Evolutionary conservation across 2,797 vertebrate genomes (phyloP).

Genomic region (Gymnothorax javanicus): DNA sequence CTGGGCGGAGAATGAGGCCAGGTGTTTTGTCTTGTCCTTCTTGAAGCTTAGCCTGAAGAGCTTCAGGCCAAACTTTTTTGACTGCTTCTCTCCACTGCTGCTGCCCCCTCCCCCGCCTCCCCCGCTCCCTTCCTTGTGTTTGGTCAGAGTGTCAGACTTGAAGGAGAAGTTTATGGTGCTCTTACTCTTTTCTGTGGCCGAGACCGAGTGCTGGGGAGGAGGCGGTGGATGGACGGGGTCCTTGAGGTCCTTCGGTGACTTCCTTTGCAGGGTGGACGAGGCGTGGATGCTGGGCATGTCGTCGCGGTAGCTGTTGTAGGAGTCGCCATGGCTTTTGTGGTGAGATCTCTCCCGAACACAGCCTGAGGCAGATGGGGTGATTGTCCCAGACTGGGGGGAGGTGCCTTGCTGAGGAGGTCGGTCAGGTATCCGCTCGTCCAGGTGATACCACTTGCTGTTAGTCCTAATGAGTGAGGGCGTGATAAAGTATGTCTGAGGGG

Average conservation of each 20-base stretch:
- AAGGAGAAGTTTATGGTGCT: slow-evolving; percentile 92
- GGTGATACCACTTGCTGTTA: slow-evolving; percentile 99
- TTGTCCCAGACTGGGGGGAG: slow-evolving; percentile 89
- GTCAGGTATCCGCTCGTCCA: slow-evolving; percentile 95
- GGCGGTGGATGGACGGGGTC: slow-evolving; percentile 73
- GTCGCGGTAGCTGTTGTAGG: slow-evolving; percentile 92
- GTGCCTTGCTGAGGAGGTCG: slow-evolving; percentile 88
- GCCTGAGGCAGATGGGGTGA: slow-evolving; percentile 91
- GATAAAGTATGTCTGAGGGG: slow-evolving; percentile 98
- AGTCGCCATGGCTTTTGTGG: slow-evolving; percentile 93
- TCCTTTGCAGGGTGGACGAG: slow-evolving; percentile 84
- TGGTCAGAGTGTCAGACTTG: slow-evolving; percentile 94
- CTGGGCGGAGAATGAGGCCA: slow-evolving; percentile 97
- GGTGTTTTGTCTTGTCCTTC: slow-evolving; percentile 96
- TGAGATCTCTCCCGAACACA: slow-evolving; percentile 91
- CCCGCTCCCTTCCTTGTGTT: slow-evolving; percentile 89
- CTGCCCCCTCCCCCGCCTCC: slow-evolving; percentile 56
- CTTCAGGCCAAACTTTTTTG: slow-evolving; percentile 96
- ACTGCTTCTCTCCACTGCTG: slow-evolving; percentile 90
- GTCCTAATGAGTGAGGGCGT: slow-evolving; percentile 98
- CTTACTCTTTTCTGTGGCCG: slow-evolving; percentile 89
- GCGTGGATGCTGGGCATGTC: slow-evolving; percentile 87
- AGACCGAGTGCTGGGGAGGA: slow-evolving; percentile 81
- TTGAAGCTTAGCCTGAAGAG: slow-evolving; percentile 98
- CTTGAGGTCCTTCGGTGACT: slow-evolving; percentile 86